Percentiles rank a stretch among this genome's conserved stretches.
phyloP scores from a whole-genome alignment of 2,888 invertebrate genomes.

The Mesodorylaimus sp. region DNA sequence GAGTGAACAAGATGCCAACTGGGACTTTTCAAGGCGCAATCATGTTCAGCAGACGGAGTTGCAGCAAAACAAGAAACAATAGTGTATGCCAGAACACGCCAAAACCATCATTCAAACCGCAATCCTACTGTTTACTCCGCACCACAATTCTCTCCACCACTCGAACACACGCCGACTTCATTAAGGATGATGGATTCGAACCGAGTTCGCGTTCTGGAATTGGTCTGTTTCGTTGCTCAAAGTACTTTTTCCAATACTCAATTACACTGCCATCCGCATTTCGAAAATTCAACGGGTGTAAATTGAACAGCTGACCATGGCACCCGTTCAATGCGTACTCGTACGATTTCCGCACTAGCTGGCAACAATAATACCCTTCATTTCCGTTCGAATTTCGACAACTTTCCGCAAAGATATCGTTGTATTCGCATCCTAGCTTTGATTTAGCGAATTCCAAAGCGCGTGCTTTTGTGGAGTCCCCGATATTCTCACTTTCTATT shows the following conservation, averaged over 20 bases:
- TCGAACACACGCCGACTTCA: background rate
- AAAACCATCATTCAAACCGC: too few species aligned
- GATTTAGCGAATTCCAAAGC: background rate
- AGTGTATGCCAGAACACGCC: too few species aligned
- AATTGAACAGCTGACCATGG: slow-evolving; percentile 4
- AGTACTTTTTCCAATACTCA: slow-evolving; percentile 7
- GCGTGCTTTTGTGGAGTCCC: too few species aligned
- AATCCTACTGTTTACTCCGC: background rate
- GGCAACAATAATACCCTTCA: slow-evolving; percentile 16
- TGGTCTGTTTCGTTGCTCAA: background rate
- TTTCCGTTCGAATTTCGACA: slow-evolving; percentile 11
- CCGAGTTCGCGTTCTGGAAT: background rate
- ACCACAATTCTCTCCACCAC: background rate
- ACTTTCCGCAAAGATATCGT: slow-evolving; percentile 14
- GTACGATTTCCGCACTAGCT: slow-evolving; percentile 11
- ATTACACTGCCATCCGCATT: slow-evolving; percentile 1
- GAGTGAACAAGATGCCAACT: too few species aligned
- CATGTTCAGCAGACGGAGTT: too few species aligned
- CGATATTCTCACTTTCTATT: too few species aligned
- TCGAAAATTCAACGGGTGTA: slow-evolving; percentile 6
- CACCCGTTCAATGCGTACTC: too few species aligned
- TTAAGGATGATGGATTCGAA: background rate
- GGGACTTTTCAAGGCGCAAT: too few species aligned
- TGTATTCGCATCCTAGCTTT: slow-evolving; percentile 14
- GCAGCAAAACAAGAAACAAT: too few species aligned